These are phyloP conservation scores for Chelonoidis abingdonii DNA, from an alignment of 2,113 vertebrate species.

Conservation along the genomic window DNA sequence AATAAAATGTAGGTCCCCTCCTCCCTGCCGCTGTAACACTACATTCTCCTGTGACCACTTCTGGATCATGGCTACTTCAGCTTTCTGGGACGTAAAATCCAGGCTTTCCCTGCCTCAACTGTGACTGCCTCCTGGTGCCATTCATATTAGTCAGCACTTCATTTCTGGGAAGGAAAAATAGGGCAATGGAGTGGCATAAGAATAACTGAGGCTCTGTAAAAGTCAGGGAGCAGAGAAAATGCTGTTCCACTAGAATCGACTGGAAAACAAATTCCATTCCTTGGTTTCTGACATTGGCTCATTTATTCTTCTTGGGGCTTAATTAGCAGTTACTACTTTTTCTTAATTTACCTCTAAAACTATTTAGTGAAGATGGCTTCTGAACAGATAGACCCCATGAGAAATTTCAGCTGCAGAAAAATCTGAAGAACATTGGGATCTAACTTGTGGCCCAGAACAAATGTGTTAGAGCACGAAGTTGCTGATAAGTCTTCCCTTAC, in stretches of 20 bases:
- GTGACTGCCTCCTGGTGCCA: neutral
- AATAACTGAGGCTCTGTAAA: slow-evolving; percentile 30
- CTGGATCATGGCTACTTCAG: neutral
- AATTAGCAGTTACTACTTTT: slow-evolving; percentile 69
- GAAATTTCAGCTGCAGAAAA: neutral
- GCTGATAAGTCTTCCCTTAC: neutral
- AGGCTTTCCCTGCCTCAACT: neutral
- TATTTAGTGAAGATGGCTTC: slow-evolving; percentile 15
- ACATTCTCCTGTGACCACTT: slow-evolving; percentile 8
- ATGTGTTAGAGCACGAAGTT: neutral
- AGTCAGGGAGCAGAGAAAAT: slow-evolving; percentile 27
- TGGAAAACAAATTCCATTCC: slow-evolving; percentile 7
- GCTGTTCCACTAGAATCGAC: slow-evolving; percentile 42
- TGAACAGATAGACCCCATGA: slow-evolving; percentile 35
- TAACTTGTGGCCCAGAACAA: neutral
- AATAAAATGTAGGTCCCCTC: neutral
- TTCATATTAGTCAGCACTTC: neutral
- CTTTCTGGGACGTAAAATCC: neutral
- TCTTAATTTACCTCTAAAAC: slow-evolving; percentile 46
- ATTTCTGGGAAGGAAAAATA: slow-evolving; percentile 39
- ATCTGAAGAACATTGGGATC: neutral
- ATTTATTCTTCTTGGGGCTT: slow-evolving; percentile 65
- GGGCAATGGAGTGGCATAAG: slow-evolving; percentile 26
- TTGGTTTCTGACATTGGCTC: slow-evolving; percentile 58
- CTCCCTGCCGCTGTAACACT: neutral